These are phyloP conservation scores for Agriopis marginaria DNA, from an alignment of 2,888 invertebrate genomes.

Conservation along the genomic window DNA sequence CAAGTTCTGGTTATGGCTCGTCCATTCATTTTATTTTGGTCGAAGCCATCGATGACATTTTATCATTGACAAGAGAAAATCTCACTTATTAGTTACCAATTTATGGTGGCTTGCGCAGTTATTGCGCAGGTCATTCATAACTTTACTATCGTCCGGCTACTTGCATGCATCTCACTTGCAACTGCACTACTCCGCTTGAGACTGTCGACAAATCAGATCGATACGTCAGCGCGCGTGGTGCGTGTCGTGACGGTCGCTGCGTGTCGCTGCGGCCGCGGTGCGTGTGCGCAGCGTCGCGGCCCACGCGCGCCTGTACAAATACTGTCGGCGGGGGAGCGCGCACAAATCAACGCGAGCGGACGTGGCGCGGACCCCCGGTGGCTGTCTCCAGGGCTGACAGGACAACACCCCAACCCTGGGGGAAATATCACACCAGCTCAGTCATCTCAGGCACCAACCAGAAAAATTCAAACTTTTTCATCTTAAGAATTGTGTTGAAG, in stretches of 20 bases:
- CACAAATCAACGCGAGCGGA: conserved; percentile 81
- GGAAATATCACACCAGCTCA: neutral
- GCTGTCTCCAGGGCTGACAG: conserved; percentile 65
- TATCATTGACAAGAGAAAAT: no score
- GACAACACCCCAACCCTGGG: neutral
- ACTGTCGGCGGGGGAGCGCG: conserved; percentile 81
- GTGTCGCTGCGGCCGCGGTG: conserved; percentile 36
- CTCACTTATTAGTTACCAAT: no score
- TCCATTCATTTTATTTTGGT: no score
- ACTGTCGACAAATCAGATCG: conserved; percentile 26
- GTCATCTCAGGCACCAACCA: no score
- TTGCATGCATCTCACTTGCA: conserved; percentile 20
- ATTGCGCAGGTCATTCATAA: neutral
- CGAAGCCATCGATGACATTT: neutral
- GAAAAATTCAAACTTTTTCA: no score
- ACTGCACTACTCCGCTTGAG: conserved; percentile 15
- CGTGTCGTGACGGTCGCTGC: conserved; percentile 18
- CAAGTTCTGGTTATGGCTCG: no score
- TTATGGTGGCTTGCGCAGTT: no score
- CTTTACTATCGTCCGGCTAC: conserved; percentile 5
- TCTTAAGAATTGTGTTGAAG: no score
- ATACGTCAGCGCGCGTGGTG: neutral
- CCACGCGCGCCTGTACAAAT: conserved; percentile 77
- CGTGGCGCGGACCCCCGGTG: conserved; percentile 72
- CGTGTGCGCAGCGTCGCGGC: conserved; percentile 47